Conservation (phyloP, 2,797 vertebrate genomes). For the Anguilla obscura region DNA sequence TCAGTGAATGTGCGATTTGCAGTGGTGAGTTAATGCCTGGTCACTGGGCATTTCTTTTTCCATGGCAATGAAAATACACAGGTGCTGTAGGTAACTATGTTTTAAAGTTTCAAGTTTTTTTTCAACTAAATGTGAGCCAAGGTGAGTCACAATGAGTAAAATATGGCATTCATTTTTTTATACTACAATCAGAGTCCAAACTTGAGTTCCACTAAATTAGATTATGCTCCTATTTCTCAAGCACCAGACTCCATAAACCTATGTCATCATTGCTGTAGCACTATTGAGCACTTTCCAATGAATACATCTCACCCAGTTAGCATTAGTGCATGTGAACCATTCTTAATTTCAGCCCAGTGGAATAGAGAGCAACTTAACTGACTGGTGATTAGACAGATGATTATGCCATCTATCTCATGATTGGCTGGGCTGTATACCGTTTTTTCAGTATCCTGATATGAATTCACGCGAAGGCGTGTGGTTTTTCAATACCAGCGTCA, state of each 20-base stretch:
- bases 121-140: neutral
- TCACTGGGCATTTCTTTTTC: neutral
- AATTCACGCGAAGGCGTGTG: no score
- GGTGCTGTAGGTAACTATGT: constrained; percentile 37
- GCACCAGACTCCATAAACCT: no score
- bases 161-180: neutral
- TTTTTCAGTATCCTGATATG: no score
- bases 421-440: no score
- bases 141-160: neutral
- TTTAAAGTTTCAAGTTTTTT: neutral
- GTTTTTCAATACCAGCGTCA: no score
- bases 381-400: neutral
- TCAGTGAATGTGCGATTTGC: constrained; percentile 23
- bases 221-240: no score
- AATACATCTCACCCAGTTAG: neutral
- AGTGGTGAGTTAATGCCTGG: constrained; percentile 19
- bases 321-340: neutral
- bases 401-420: no score
- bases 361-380: neutral
- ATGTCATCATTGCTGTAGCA: no score
- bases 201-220: neutral
- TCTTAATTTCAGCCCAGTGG: neutral
- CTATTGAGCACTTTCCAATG: neutral
- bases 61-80: constrained; percentile 30
- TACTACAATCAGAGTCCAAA: neutral